Evolutionary conservation across 2,888 invertebrate species (phyloP), one percentile per base, ranked within the genome.

Genomic region (Gymnoscelis rufifasciata): DNA sequence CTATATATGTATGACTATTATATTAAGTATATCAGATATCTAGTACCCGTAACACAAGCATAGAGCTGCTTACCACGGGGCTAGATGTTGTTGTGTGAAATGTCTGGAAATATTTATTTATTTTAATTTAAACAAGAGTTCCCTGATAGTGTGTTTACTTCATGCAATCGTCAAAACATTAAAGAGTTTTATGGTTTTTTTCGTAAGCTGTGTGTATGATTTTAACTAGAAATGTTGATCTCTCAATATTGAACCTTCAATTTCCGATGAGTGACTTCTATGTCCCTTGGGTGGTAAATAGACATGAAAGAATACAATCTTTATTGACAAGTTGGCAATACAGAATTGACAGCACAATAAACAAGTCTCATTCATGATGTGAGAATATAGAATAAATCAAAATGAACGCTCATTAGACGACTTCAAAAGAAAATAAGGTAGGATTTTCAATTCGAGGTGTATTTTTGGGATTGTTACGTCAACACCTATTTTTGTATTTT

Each of bases 361-460:
- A 76, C 74, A 74, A 75, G 74, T 78, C n/a, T n/a, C 73, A 75
- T 77, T 74, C 74, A 71, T 68, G 68, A 71, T 61, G 54, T 59
- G 57, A 59, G n/a, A n/a, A n/a, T n/a, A n/a, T n/a, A n/a, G n/a
- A n/a, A n/a, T n/a, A n/a, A n/a, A n/a, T n/a, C n/a, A n/a, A n/a
- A n/a, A n/a, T n/a, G n/a, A n/a, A n/a, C n/a, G n/a, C n/a, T n/a
- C n/a, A n/a, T n/a, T n/a, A n/a, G n/a, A n/a, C n/a, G n/a, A n/a
- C n/a, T n/a, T n/a, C n/a, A n/a, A n/a, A n/a, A n/a, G n/a, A n/a
- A n/a, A n/a, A n/a, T n/a, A n/a, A n/a, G n/a, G n/a, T n/a, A n/a
- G n/a, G n/a, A n/a, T n/a, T n/a, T n/a, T n/a, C n/a, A n/a, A n/a
- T n/a, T n/a, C n/a, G n/a, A n/a, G n/a, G n/a, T n/a, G n/a, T n/a